Percentiles rank a stretch among this genome's conserved stretches.
These are phyloP conservation scores for Chalcis sispes DNA, from an alignment of 2,888 invertebrate species.

Conservation along the genomic window DNA sequence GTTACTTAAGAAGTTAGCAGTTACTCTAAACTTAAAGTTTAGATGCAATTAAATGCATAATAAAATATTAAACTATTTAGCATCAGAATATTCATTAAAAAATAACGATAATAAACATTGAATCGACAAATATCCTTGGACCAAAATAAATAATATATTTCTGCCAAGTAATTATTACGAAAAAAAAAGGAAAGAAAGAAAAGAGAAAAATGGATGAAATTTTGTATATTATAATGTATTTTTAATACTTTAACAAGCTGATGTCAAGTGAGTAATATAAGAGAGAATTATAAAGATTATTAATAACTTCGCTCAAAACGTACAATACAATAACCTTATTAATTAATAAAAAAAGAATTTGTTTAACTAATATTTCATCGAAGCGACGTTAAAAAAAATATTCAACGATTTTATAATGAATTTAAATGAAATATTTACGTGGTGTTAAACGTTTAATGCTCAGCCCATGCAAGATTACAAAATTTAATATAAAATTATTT, in stretches of 20 bases:
- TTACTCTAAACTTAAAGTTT: no score
- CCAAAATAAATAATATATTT: constrained; percentile 61
- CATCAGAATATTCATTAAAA: constrained; percentile 39
- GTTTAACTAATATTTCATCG: constrained; percentile 10
- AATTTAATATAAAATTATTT: constrained; percentile 41
- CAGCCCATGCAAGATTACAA: constrained; percentile 21
- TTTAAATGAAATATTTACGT: constrained; percentile 17
- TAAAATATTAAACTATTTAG: constrained; percentile 27
- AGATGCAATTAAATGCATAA: constrained; percentile 23
- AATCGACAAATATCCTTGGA: constrained; percentile 58
- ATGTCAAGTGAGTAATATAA: constrained; percentile 27
- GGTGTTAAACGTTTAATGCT: constrained; percentile 12
- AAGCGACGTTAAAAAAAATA: constrained; percentile 22
- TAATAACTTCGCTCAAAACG: constrained; percentile 20
- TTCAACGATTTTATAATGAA: constrained; percentile 27
- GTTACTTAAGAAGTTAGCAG: no score
- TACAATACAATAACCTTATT: constrained; percentile 38
- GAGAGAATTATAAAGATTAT: constrained; percentile 26
- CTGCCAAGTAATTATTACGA: constrained; percentile 59
- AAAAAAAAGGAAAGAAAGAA: constrained; percentile 59
- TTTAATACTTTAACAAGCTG: constrained; percentile 65
- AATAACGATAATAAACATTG: constrained; percentile 56
- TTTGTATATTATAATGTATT: constrained; percentile 69
- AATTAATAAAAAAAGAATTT: constrained; percentile 28
- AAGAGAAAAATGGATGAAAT: no score